phyloP scores from a whole-genome alignment of 2,888 invertebrate genomes.

The Troides oblongomaculatus region DNA sequence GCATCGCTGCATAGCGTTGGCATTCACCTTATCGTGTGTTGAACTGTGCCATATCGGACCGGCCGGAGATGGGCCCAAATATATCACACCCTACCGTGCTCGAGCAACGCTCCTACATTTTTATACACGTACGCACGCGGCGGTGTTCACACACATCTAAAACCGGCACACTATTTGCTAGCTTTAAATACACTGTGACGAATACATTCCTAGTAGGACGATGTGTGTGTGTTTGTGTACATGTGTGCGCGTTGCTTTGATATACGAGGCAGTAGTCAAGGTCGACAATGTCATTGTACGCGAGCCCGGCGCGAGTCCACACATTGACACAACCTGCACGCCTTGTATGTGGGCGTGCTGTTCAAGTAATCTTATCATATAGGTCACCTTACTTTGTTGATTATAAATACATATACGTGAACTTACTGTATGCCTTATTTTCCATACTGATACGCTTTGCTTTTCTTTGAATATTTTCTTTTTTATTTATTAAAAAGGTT shows the following conservation, averaged over 20 bases:
- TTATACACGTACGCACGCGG: conserved; percentile 33
- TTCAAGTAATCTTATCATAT: conserved; percentile 79
- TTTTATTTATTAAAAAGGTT: neutral
- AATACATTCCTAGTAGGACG: conserved; percentile 53
- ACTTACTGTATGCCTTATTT: conserved; percentile 44
- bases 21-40: conserved; percentile 76
- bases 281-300: conserved; percentile 79
- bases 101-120: conserved; percentile 37
- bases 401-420: conserved; percentile 50
- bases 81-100: conserved; percentile 39
- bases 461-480: neutral
- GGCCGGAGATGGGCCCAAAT: conserved; percentile 46
- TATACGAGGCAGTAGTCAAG: conserved; percentile 75
- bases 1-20: conserved; percentile 57
- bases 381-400: conserved; percentile 78
- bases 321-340: conserved; percentile 49
- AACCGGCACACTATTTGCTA: conserved; percentile 50
- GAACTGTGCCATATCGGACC: conserved; percentile 65
- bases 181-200: conserved; percentile 60
- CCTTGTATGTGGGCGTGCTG: conserved; percentile 54
- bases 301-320: conserved; percentile 62
- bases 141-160: conserved; percentile 38
- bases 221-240: conserved; percentile 35
- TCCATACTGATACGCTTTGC: conserved; percentile 16
- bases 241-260: conserved; percentile 47